Conservation (phyloP, 2,797 vertebrate genomes). For the Sebastolobus altivelis region DNA sequence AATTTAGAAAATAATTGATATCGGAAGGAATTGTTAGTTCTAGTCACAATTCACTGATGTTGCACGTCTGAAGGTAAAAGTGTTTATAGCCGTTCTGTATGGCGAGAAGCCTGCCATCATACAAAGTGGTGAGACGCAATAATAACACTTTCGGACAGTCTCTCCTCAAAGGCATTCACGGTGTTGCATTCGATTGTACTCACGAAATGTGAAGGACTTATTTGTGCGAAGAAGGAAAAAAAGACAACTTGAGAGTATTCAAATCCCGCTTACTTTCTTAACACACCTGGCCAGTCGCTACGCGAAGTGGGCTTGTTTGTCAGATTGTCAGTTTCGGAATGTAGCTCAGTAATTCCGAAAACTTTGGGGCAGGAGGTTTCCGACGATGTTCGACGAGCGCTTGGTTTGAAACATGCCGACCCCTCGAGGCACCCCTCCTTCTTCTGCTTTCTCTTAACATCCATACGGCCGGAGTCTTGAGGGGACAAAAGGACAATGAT, state of each 20-base stretch:
- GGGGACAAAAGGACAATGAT: conserved; percentile 61
- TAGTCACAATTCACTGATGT: neutral
- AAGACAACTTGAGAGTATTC: neutral
- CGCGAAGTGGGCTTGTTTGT: neutral
- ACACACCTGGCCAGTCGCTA: neutral
- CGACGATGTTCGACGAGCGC: neutral
- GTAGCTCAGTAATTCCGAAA: too few relatives aligned
- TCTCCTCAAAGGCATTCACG: neutral
- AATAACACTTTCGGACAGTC: neutral
- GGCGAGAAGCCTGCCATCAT: neutral
- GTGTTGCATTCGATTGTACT: neutral
- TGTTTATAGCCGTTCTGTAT: too few relatives aligned
- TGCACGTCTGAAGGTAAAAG: neutral
- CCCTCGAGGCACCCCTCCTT: conserved; percentile 32
- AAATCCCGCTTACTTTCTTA: neutral
- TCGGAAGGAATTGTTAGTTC: neutral
- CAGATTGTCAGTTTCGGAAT: neutral
- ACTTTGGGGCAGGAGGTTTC: neutral
- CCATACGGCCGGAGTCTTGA: conserved; percentile 49
- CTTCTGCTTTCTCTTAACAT: conserved; percentile 59
- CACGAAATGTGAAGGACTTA: neutral
- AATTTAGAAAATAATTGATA: neutral
- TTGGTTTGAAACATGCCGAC: conserved; percentile 28
- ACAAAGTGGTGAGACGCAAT: neutral
- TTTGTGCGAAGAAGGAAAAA: neutral